phyloP scores from a whole-genome alignment of 2,113 vertebrate genomes.

The Aramus guarauna region DNA sequence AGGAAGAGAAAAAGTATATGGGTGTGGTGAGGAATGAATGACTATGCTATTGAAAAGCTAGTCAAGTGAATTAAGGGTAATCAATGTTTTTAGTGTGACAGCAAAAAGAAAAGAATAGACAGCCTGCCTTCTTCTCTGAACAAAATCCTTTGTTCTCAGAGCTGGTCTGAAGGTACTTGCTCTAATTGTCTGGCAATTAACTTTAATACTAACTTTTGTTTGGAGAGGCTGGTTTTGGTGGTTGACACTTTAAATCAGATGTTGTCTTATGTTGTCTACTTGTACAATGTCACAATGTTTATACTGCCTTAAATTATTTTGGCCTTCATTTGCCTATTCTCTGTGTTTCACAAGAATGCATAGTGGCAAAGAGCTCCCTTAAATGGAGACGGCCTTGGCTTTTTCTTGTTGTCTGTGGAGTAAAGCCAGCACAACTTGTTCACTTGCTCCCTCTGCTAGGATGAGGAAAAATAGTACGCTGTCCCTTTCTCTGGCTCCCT shows the following conservation, averaged over 20 bases:
- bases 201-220: neutral
- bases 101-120: neutral
- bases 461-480: neutral
- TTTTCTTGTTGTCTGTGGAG: neutral
- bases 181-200: neutral
- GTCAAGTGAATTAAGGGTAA: neutral
- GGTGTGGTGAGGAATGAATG: neutral
- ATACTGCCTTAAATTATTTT: neutral
- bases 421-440: conserved; percentile 1
- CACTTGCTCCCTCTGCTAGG: neutral
- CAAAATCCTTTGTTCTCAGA: neutral
- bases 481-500: neutral
- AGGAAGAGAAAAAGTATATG: neutral
- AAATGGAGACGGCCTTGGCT: neutral
- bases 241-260: neutral
- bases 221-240: neutral
- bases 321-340: neutral
- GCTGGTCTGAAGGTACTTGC: neutral
- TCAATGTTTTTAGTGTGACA: neutral
- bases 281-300: neutral
- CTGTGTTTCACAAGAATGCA: neutral
- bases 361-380: neutral
- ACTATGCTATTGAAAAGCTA: neutral
- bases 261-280: neutral
- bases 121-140: neutral